A percentile compares a stretch with the other conserved stretches of the same genome.
Evolutionary conservation across 2,797 vertebrate genomes (phyloP).

Genomic region (Octomys mimax): DNA sequence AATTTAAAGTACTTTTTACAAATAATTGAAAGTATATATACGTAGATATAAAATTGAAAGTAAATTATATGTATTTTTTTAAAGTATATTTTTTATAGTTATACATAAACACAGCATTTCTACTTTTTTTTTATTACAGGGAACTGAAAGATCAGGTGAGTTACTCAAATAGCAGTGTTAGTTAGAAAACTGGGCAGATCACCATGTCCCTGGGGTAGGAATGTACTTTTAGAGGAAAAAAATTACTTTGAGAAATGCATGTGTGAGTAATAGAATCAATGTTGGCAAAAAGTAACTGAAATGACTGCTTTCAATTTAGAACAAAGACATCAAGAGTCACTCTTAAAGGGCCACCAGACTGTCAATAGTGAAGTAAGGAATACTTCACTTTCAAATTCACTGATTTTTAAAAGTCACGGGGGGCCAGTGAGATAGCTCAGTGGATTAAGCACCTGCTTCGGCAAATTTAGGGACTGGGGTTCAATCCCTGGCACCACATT

Average conservation of each 20-base stretch:
- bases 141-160: constrained; percentile 74
- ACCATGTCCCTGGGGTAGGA: constrained; percentile 80
- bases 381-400: constrained; percentile 72
- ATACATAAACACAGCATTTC: constrained; percentile 36
- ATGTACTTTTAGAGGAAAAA: constrained; percentile 80
- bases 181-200: constrained; percentile 75
- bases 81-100: neutral
- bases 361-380: constrained; percentile 58
- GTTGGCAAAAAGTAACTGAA: constrained; percentile 73
- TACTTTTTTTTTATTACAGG: constrained; percentile 47
- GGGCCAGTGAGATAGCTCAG: too few species aligned
- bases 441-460: too few species aligned
- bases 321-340: constrained; percentile 69
- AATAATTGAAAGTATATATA: neutral
- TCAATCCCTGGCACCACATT: too few species aligned
- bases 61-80: neutral
- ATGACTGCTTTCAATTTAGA: constrained; percentile 68
- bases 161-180: constrained; percentile 56
- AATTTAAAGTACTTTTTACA: constrained; percentile 60
- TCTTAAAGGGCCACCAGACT: constrained; percentile 57
- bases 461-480: too few species aligned
- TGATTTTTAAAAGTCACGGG: constrained; percentile 60
- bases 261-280: constrained; percentile 80
- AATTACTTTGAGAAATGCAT: constrained; percentile 79
- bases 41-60: neutral